phyloP scores from a whole-genome alignment of 2,113 vertebrate species.

The Tapirus terrestris region DNA sequence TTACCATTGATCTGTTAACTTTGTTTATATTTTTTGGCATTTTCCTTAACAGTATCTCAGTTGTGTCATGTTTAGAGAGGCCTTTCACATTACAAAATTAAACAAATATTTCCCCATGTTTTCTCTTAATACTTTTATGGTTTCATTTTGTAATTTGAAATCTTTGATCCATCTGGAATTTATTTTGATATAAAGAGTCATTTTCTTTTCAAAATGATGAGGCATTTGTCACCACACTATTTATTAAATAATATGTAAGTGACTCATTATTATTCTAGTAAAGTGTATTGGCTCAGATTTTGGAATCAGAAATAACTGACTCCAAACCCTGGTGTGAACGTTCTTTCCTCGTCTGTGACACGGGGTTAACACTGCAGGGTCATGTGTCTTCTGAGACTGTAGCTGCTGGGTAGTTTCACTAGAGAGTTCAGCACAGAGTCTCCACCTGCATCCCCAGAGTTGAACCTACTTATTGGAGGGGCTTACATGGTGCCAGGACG shows the following conservation, averaged over 20 bases:
- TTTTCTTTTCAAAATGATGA: conserved; percentile 71
- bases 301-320: not conserved
- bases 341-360: not conserved
- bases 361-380: not conserved
- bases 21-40: conserved; percentile 52
- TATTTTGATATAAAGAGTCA: conserved; percentile 60
- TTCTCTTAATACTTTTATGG: conserved; percentile 65
- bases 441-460: not conserved
- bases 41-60: conserved; percentile 34
- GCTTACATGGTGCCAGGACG: no score
- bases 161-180: conserved; percentile 74
- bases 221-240: conserved; percentile 55
- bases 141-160: conserved; percentile 69
- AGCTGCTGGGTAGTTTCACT: not conserved
- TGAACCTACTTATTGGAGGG: not conserved
- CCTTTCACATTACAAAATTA: conserved; percentile 64
- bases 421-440: not conserved
- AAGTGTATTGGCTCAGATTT: conserved; percentile 20
- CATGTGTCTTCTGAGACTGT: not conserved
- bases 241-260: conserved; percentile 60
- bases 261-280: conserved; percentile 47
- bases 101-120: conserved; percentile 69
- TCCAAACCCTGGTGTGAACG: not conserved
- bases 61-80: conserved; percentile 51
- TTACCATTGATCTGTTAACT: conserved; percentile 39